A percentile compares a stretch with the other conserved stretches of the same genome.
Conservation (phyloP, 2,888 invertebrate species). For the Parascotia fuliginaria region DNA sequence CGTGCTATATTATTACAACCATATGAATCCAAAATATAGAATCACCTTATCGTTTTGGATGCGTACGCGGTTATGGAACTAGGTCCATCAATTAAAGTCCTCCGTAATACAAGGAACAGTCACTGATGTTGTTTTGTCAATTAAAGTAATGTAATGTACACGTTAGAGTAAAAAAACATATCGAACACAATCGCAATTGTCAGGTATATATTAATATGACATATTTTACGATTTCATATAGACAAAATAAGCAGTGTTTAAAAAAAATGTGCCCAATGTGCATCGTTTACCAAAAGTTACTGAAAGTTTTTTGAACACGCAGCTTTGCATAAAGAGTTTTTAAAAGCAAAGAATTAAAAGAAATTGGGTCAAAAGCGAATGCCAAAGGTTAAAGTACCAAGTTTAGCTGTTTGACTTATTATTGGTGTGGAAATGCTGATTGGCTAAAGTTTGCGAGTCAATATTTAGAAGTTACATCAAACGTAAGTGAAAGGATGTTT, state of each 20-base stretch:
- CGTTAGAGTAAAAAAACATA: too few relatives aligned
- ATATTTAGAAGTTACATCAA: not conserved
- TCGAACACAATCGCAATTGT: too few relatives aligned
- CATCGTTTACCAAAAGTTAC: slow-evolving; percentile 8
- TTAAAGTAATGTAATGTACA: too few relatives aligned
- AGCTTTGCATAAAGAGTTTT: slow-evolving; percentile 14
- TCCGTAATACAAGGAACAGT: too few relatives aligned
- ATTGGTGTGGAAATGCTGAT: not conserved
- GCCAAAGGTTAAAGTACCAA: slow-evolving; percentile 1
- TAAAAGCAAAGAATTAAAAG: slow-evolving; percentile 27
- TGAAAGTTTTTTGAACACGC: slow-evolving; percentile 20
- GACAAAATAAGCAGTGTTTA: too few relatives aligned
- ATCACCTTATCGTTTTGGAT: too few relatives aligned
- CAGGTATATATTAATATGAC: too few relatives aligned
- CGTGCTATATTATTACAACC: too few relatives aligned
- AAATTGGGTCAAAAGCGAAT: slow-evolving; percentile 21
- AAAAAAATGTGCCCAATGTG: not conserved
- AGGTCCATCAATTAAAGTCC: too few relatives aligned
- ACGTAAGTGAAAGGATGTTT: not conserved
- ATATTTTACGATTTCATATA: not conserved
- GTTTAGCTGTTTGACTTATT: slow-evolving; percentile 4
- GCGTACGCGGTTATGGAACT: too few relatives aligned
- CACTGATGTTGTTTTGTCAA: too few relatives aligned
- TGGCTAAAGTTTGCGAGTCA: not conserved
- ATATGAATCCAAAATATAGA: too few relatives aligned